Conservation (phyloP, 1,140 invertebrate species). For the Cotesia chilonis region DNA sequence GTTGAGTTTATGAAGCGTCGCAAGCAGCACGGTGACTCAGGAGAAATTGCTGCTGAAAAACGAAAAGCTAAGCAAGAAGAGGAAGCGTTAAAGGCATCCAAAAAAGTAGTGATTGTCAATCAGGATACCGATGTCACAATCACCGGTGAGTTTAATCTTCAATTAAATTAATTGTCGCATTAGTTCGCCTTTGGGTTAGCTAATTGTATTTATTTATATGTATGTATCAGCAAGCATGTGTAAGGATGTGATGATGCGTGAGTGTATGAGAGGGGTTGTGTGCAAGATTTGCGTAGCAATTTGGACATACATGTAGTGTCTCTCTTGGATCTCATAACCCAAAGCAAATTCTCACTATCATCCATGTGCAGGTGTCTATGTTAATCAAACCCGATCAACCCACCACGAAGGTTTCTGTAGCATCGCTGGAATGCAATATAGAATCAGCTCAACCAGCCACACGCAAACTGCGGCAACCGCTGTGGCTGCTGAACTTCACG, state of each 20-base stretch:
- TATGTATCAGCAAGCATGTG: too few relatives aligned
- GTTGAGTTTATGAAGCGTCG: conserved; percentile 65
- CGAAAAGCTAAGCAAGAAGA: conserved; percentile 68
- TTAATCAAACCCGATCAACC: conserved; percentile 77
- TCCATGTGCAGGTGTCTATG: conserved; percentile 67
- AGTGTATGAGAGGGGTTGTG: too few relatives aligned
- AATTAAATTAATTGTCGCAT: conserved; percentile 3
- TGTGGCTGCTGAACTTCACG: conserved; percentile 72
- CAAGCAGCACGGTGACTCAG: conserved; percentile 61
- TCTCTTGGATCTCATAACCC: background rate
- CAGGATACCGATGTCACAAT: conserved; percentile 88
- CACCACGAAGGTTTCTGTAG: conserved; percentile 85
- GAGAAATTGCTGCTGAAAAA: conserved; percentile 67
- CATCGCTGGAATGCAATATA: conserved; percentile 83
- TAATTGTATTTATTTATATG: too few relatives aligned
- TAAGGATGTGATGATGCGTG: too few relatives aligned
- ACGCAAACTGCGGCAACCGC: conserved; percentile 81
- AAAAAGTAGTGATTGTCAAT: conserved; percentile 76
- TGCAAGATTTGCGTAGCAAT: background rate
- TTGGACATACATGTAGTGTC: background rate
- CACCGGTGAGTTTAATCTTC: conserved; percentile 63
- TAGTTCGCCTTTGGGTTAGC: background rate
- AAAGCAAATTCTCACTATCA: conserved; percentile 26
- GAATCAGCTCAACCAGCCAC: conserved; percentile 78
- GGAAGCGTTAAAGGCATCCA: conserved; percentile 60